A percentile compares a stretch with the other conserved stretches of the same genome.
These are phyloP conservation scores for Caracal caracal DNA, from an alignment of 2,113 vertebrate genomes.

Conservation along the genomic window DNA sequence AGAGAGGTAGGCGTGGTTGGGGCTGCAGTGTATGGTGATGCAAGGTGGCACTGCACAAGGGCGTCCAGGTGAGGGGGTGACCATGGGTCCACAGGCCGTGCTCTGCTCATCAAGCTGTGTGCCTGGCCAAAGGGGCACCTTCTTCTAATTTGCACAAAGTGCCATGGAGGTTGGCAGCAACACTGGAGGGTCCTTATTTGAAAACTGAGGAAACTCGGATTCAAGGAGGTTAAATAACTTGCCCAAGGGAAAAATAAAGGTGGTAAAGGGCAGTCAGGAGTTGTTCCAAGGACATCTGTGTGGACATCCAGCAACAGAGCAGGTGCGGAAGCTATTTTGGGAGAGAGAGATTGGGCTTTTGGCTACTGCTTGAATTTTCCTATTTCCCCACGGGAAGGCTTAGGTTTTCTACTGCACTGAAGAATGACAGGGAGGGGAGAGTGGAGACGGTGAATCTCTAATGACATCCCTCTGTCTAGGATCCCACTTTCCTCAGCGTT, in stretches of 20 bases:
- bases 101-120: neutral
- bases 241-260: neutral
- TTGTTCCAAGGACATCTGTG: neutral
- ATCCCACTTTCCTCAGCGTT: neutral
- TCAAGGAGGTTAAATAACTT: neutral
- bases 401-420: neutral
- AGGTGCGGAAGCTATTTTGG: constrained; percentile 30
- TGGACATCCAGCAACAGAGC: neutral
- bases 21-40: neutral
- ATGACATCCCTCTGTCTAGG: neutral
- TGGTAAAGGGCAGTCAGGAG: neutral
- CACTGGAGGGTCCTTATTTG: neutral
- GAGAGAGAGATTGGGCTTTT: neutral
- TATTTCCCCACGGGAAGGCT: neutral
- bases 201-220: neutral
- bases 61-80: neutral
- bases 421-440: neutral
- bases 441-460: neutral
- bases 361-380: neutral
- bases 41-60: neutral
- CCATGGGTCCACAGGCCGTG: neutral
- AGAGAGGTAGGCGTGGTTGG: neutral
- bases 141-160: neutral
- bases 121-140: neutral
- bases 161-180: neutral